Conservation (phyloP, 2,888 invertebrate genomes). For the Epistrophella euchroma region DNA sequence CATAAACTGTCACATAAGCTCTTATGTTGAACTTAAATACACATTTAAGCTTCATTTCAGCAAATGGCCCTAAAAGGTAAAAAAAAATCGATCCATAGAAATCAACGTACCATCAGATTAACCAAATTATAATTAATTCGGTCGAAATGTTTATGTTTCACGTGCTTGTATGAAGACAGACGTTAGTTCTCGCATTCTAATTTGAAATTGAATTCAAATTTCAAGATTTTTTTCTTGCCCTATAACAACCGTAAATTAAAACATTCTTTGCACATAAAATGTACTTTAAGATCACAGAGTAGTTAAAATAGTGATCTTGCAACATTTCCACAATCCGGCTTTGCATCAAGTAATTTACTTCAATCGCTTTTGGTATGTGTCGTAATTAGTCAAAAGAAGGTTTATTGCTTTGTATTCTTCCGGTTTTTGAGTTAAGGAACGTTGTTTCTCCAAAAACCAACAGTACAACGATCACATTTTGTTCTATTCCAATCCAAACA, state of each 20-base stretch:
- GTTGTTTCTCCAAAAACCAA: constrained; percentile 51
- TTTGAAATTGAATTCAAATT: neutral
- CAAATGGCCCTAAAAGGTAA: too few relatives aligned
- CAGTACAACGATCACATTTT: constrained; percentile 43
- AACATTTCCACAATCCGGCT: constrained; percentile 23
- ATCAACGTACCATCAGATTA: too few relatives aligned
- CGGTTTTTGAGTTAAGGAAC: constrained; percentile 60
- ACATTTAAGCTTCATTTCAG: too few relatives aligned
- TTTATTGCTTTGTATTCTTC: constrained; percentile 72
- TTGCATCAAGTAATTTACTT: constrained; percentile 7
- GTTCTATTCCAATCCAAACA: constrained; percentile 37
- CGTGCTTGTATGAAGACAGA: neutral
- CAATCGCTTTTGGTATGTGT: constrained; percentile 38
- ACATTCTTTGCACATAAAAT: neutral
- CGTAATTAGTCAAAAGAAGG: constrained; percentile 75
- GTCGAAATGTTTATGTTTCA: neutral
- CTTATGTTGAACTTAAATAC: too few relatives aligned
- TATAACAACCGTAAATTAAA: neutral
- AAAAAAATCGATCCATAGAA: too few relatives aligned
- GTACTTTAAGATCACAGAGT: neutral
- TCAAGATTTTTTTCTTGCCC: neutral
- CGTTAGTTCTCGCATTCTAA: neutral
- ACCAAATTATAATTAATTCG: too few relatives aligned
- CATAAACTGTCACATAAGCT: too few relatives aligned
- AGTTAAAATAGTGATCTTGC: constrained; percentile 13